phyloP scores from a whole-genome alignment of 2,888 invertebrate genomes.

The Luperina testacea region DNA sequence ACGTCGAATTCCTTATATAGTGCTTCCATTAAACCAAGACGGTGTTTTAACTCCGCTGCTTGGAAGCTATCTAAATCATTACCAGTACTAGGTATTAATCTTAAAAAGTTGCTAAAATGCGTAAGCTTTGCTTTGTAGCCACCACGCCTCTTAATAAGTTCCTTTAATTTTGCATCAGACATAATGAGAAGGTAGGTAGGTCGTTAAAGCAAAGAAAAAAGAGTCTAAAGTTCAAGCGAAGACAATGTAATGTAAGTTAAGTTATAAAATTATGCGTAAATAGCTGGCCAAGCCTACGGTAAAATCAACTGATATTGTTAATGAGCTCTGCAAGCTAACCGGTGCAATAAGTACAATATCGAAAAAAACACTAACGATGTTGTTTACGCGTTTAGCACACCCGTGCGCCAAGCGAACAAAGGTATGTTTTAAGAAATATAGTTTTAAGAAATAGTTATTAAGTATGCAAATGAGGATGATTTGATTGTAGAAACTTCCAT shows the following conservation, averaged over 20 bases:
- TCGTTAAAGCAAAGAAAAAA: too few species aligned
- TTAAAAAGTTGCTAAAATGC: too few species aligned
- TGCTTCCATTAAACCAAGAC: neutral
- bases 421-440: neutral
- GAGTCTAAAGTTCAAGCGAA: too few species aligned
- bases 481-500: neutral
- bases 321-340: neutral
- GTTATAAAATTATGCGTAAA: too few species aligned
- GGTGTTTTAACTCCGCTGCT: too few species aligned
- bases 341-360: neutral
- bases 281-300: too few species aligned
- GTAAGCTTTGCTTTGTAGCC: too few species aligned
- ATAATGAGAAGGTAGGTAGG: too few species aligned
- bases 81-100: neutral
- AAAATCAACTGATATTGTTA: neutral
- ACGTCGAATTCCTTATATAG: neutral
- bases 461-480: neutral
- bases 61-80: neutral
- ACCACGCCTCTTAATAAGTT: too few species aligned
- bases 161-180: too few species aligned
- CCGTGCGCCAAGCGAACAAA: neutral
- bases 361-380: slow-evolving; percentile 4
- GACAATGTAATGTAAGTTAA: too few species aligned
- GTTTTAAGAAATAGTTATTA: neutral
- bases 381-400: neutral